Evolutionary conservation across 2,113 vertebrate genomes (phyloP).

Genomic region (Lepidothrix coronata): DNA sequence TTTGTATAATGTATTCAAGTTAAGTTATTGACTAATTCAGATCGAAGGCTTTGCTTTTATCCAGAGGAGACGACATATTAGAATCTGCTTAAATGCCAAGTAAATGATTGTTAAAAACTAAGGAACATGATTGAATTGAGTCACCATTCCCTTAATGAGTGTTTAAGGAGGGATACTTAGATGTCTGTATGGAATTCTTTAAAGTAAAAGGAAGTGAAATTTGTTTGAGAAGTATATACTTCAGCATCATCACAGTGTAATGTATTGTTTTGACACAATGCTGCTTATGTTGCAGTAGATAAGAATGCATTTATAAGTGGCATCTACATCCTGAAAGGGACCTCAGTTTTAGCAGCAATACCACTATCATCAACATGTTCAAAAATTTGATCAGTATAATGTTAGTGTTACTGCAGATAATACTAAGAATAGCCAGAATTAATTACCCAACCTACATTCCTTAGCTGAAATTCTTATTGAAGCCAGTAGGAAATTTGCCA

Average conservation of each 20-base stretch:
- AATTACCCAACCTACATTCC: background rate
- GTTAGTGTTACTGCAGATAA: background rate
- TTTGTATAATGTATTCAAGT: background rate
- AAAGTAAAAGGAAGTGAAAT: background rate
- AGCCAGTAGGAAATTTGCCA: background rate
- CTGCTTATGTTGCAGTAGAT: background rate
- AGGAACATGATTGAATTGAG: background rate
- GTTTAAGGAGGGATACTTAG: background rate
- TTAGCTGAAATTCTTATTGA: background rate
- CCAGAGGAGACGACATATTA: background rate
- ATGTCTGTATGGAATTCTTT: background rate
- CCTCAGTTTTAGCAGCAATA: background rate
- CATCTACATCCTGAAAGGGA: background rate
- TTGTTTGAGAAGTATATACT: background rate
- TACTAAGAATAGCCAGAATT: background rate
- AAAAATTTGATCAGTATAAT: background rate
- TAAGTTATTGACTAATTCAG: conserved; percentile 25
- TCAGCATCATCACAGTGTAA: background rate
- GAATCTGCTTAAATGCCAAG: conserved; percentile 9
- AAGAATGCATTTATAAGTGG: background rate
- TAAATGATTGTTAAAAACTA: background rate
- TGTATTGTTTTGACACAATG: background rate
- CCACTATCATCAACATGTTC: background rate
- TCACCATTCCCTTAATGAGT: background rate
- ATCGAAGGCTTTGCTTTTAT: background rate